Evolutionary conservation across 2,113 vertebrate genomes (phyloP).

Genomic region (Vulpes ferrilata): DNA sequence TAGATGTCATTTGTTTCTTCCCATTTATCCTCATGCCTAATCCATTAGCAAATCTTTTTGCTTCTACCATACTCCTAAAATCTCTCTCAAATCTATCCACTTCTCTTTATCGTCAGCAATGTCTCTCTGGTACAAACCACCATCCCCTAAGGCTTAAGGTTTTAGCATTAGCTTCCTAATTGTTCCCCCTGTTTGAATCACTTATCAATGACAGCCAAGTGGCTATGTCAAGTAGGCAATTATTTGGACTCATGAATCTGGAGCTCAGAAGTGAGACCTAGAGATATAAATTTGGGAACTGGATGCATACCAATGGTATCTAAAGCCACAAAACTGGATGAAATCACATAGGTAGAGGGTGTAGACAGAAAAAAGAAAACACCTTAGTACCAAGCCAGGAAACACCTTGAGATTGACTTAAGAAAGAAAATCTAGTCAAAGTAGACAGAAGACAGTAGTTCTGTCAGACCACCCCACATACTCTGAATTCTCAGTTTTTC

Average conservation of each 20-base stretch:
- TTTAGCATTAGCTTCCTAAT: neutral
- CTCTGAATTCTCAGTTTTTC: constrained; percentile 8
- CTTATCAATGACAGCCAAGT: constrained; percentile 21
- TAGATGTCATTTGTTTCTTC: constrained; percentile 37
- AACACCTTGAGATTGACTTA: neutral
- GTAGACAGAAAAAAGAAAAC: neutral
- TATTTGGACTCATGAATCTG: constrained; percentile 46
- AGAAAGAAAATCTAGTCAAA: constrained; percentile 28
- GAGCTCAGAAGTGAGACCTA: constrained; percentile 29
- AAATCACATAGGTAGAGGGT: constrained; percentile 18
- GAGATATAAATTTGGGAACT: constrained; percentile 35
- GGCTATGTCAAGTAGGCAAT: neutral
- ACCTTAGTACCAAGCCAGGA: neutral
- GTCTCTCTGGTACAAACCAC: neutral
- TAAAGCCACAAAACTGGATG: constrained; percentile 35
- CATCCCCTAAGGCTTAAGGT: neutral
- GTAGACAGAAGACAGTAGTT: neutral
- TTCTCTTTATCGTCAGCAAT: neutral
- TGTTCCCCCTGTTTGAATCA: constrained; percentile 33
- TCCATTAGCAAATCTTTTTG: constrained; percentile 47
- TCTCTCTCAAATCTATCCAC: constrained; percentile 44
- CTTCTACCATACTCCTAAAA: constrained; percentile 45
- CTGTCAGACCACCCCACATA: neutral
- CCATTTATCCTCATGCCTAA: constrained; percentile 1
- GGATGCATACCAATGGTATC: constrained; percentile 2